These are phyloP conservation scores for Drosophila multiciliata DNA, from an alignment of 2,888 invertebrate genomes.

Conservation along the genomic window DNA sequence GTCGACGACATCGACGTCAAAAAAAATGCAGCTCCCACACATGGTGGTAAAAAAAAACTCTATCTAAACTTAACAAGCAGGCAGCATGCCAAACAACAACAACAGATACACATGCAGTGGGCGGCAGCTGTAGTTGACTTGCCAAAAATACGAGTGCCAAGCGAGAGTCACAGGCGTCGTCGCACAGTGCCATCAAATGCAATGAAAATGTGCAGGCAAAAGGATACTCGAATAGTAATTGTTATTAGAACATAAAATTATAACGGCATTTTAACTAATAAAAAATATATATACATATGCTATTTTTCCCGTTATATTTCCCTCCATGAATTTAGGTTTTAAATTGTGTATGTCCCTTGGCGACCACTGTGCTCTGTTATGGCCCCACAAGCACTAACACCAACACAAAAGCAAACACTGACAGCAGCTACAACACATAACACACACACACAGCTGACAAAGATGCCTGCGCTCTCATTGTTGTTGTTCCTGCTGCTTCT, in stretches of 20 bases:
- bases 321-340: neutral
- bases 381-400: slow-evolving; percentile 26
- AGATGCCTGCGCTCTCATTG: slow-evolving; percentile 36
- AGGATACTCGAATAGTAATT: neutral
- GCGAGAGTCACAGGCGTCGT: slow-evolving; percentile 39
- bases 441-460: slow-evolving; percentile 51
- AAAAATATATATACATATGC: neutral
- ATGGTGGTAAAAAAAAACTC: slow-evolving; percentile 53
- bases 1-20: slow-evolving; percentile 45
- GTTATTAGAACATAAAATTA: neutral
- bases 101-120: slow-evolving; percentile 44
- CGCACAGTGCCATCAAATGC: slow-evolving; percentile 42
- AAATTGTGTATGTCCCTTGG: slow-evolving; percentile 16
- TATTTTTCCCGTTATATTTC: neutral
- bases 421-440: slow-evolving; percentile 5
- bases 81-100: slow-evolving; percentile 61
- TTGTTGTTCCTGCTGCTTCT: slow-evolving; percentile 21
- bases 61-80: slow-evolving; percentile 69
- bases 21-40: slow-evolving; percentile 63
- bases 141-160: slow-evolving; percentile 49
- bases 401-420: slow-evolving; percentile 19
- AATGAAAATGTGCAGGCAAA: neutral
- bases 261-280: neutral
- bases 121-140: slow-evolving; percentile 46
- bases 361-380: slow-evolving; percentile 47